Evolutionary conservation across 1,140 invertebrate genomes (phyloP).

Genomic region (Gonatopus flavifemur): DNA sequence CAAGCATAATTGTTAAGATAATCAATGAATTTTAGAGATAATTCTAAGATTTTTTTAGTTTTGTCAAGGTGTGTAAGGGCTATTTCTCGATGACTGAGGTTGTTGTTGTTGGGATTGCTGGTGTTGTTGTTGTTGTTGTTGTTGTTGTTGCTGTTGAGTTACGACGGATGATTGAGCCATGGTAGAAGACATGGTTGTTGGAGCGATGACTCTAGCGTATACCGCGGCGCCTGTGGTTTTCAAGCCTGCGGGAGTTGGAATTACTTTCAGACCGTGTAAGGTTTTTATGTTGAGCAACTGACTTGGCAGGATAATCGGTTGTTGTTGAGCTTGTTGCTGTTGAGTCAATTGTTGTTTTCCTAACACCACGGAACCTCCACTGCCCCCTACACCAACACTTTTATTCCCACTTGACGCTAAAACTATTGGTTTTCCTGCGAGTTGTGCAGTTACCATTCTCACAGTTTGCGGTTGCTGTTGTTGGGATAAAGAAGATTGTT

Average conservation of each 20-base stretch:
- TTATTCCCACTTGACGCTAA: slow-evolving; percentile 63
- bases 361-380: slow-evolving; percentile 40
- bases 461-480: slow-evolving; percentile 48
- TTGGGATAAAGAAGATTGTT: slow-evolving; percentile 37
- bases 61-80: slow-evolving; percentile 40
- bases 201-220: slow-evolving; percentile 52
- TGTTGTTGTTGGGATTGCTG: slow-evolving; percentile 21
- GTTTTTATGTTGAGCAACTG: slow-evolving; percentile 69
- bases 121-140: slow-evolving; percentile 16
- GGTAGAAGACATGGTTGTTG: slow-evolving; percentile 46
- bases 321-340: slow-evolving; percentile 48
- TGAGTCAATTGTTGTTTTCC: slow-evolving; percentile 40
- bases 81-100: slow-evolving; percentile 36
- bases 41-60: no score
- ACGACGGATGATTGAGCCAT: slow-evolving; percentile 34
- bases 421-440: slow-evolving; percentile 68
- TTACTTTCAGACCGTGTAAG: slow-evolving; percentile 70
- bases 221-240: slow-evolving; percentile 52
- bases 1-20: no score
- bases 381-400: slow-evolving; percentile 44
- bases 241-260: slow-evolving; percentile 58
- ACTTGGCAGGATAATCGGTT: slow-evolving; percentile 67
- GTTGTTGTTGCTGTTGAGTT: slow-evolving; percentile 35
- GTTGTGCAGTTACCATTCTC: slow-evolving; percentile 63
- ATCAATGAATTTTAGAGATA: no score